phyloP scores from a whole-genome alignment of 2,113 vertebrate genomes.

The Varanus komodoensis region DNA sequence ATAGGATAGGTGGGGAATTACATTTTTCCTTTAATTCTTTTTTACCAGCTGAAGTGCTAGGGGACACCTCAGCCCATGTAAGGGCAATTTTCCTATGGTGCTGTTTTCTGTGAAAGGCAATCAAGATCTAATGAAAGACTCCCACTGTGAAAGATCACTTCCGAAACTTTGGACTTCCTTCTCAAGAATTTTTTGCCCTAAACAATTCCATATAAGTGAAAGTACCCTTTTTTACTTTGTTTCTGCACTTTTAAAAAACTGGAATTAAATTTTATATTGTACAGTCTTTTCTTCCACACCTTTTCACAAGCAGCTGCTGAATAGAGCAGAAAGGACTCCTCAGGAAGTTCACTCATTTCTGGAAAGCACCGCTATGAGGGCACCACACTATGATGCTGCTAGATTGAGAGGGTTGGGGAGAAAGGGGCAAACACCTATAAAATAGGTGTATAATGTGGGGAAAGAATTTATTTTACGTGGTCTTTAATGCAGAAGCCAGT shows the following conservation, averaged over 20 bases:
- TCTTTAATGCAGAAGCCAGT: slow-evolving; percentile 43
- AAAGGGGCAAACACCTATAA: slow-evolving; percentile 62
- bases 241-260: slow-evolving; percentile 68
- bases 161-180: slow-evolving; percentile 35
- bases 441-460: slow-evolving; percentile 64
- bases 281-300: slow-evolving; percentile 48
- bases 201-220: slow-evolving; percentile 46
- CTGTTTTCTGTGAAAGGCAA: slow-evolving; percentile 26
- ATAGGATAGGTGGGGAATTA: not conserved
- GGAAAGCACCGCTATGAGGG: slow-evolving; percentile 20
- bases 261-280: slow-evolving; percentile 22
- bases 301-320: slow-evolving; percentile 35
- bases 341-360: slow-evolving; percentile 23
- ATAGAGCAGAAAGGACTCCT: slow-evolving; percentile 27
- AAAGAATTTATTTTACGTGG: slow-evolving; percentile 49
- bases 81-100: slow-evolving; percentile 16
- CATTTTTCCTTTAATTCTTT: not conserved
- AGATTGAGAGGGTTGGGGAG: slow-evolving; percentile 25
- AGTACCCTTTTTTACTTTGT: slow-evolving; percentile 57
- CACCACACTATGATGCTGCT: slow-evolving; percentile 18
- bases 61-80: slow-evolving; percentile 13
- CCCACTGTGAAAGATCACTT: slow-evolving; percentile 22
- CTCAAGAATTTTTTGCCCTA: slow-evolving; percentile 52
- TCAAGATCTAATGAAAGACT: slow-evolving; percentile 27
- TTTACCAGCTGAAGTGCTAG: slow-evolving; percentile 1